Conservation (phyloP, 2,888 invertebrate species). For the Hipparchia semele region DNA sequence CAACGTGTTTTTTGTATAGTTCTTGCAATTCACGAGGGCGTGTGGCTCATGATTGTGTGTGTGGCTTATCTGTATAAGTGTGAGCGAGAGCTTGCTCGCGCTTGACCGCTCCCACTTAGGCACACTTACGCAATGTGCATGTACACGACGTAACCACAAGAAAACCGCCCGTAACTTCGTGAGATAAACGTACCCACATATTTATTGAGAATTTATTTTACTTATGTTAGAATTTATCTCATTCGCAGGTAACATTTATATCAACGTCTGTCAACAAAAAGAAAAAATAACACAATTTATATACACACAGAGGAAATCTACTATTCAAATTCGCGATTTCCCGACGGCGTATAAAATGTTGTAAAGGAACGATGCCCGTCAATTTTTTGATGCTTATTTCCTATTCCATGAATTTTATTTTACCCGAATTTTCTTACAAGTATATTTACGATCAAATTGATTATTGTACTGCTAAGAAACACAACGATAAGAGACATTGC, state of each 20-base stretch:
- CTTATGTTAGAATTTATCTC: not conserved
- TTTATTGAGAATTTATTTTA: not conserved
- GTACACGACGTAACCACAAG: no score
- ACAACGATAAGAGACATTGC: not conserved
- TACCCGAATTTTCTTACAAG: not conserved
- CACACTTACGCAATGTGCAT: no score
- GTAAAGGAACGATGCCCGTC: conserved; percentile 8
- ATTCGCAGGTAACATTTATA: conserved; percentile 17
- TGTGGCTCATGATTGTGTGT: no score
- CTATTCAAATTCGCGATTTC: conserved; percentile 43
- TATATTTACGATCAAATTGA: not conserved
- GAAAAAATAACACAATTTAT: conserved; percentile 30
- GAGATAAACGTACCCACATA: not conserved
- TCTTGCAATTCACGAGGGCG: no score
- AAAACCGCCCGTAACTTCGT: no score
- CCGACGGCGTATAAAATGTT: conserved; percentile 37
- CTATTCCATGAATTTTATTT: not conserved
- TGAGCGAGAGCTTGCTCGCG: no score
- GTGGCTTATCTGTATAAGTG: no score
- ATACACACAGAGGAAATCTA: conserved; percentile 34
- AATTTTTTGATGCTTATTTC: conserved; percentile 16
- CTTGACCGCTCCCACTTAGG: no score
- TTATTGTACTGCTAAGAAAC: not conserved
- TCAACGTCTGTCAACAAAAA: conserved; percentile 24
- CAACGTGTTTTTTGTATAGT: not conserved